A percentile compares a stretch with the other conserved stretches of the same genome.
Conservation (phyloP, 1,140 invertebrate genomes). For the Drosophila bocki region DNA sequence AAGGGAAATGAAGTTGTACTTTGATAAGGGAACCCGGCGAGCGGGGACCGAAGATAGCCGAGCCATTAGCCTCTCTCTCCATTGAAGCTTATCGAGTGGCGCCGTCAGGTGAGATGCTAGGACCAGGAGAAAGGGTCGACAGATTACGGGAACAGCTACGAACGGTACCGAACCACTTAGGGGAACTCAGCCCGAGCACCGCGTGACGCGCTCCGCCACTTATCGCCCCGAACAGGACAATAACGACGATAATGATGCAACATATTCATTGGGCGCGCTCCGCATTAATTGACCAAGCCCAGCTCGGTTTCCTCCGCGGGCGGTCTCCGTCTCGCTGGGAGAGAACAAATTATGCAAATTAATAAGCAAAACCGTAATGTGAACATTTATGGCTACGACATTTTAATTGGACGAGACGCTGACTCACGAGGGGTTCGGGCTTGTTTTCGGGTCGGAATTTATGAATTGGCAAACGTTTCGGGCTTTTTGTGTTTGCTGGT, state of each 20-base stretch:
- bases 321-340: slow-evolving; percentile 39
- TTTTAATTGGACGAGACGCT: slow-evolving; percentile 60
- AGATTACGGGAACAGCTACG: slow-evolving; percentile 58
- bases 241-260: slow-evolving; percentile 76
- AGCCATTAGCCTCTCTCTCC: slow-evolving; percentile 52
- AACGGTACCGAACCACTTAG: slow-evolving; percentile 61
- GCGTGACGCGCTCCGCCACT: slow-evolving; percentile 49
- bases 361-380: slow-evolving; percentile 62
- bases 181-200: slow-evolving; percentile 1
- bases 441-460: slow-evolving; percentile 35
- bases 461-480: slow-evolving; percentile 70
- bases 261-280: slow-evolving; percentile 63
- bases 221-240: slow-evolving; percentile 76
- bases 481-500: slow-evolving; percentile 11
- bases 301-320: slow-evolving; percentile 50
- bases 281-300: slow-evolving; percentile 64
- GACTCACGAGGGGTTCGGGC: slow-evolving; percentile 23
- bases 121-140: slow-evolving; percentile 52
- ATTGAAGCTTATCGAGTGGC: slow-evolving; percentile 61
- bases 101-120: slow-evolving; percentile 48
- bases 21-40: slow-evolving; percentile 16
- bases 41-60: slow-evolving; percentile 7
- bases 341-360: slow-evolving; percentile 73
- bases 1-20: slow-evolving; percentile 70
- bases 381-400: slow-evolving; percentile 61